A percentile compares a stretch with the other conserved stretches of the same genome.
Conservation (phyloP, 1,140 invertebrate species). For the Bombus soroeensis region DNA sequence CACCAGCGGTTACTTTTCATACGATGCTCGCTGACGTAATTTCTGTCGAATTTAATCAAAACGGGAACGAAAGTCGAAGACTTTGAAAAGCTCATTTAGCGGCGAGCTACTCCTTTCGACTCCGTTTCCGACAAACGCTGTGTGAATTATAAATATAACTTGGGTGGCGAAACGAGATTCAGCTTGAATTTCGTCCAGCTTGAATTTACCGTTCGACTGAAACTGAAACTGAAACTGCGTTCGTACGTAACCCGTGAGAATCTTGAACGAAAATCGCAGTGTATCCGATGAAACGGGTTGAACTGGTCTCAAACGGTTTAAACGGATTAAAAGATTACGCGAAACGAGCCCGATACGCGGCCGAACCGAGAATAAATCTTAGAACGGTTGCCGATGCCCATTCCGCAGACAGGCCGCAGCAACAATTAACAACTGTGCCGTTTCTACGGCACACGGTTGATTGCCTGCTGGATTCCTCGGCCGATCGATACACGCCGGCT, state of each 20-base stretch:
- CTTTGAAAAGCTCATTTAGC: too few relatives aligned
- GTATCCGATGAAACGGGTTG: background rate
- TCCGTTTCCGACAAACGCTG: too few relatives aligned
- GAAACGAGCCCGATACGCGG: slow-evolving; percentile 9
- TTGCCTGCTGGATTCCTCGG: slow-evolving; percentile 44
- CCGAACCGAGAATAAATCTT: slow-evolving; percentile 51
- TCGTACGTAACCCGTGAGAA: background rate
- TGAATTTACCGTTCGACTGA: too few relatives aligned
- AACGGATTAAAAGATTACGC: slow-evolving; percentile 40
- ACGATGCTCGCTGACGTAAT: too few relatives aligned
- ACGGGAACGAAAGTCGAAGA: too few relatives aligned
- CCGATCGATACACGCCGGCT: slow-evolving; percentile 50
- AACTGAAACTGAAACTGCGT: too few relatives aligned
- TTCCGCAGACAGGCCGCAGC: slow-evolving; percentile 46
- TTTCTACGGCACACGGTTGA: slow-evolving; percentile 39
- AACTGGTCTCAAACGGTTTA: background rate
- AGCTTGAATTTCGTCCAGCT: too few relatives aligned
- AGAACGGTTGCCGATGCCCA: slow-evolving; percentile 25
- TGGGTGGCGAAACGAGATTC: too few relatives aligned
- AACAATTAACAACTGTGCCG: slow-evolving; percentile 64
- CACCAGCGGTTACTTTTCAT: too few relatives aligned
- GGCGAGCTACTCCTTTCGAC: too few relatives aligned
- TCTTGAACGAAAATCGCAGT: slow-evolving; percentile 22
- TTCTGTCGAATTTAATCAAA: too few relatives aligned
- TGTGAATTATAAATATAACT: too few relatives aligned